Percentiles rank a stretch among this genome's conserved stretches.
These are phyloP conservation scores for Drosophila affinis DNA, from an alignment of 2,888 invertebrate genomes.

Conservation along the genomic window DNA sequence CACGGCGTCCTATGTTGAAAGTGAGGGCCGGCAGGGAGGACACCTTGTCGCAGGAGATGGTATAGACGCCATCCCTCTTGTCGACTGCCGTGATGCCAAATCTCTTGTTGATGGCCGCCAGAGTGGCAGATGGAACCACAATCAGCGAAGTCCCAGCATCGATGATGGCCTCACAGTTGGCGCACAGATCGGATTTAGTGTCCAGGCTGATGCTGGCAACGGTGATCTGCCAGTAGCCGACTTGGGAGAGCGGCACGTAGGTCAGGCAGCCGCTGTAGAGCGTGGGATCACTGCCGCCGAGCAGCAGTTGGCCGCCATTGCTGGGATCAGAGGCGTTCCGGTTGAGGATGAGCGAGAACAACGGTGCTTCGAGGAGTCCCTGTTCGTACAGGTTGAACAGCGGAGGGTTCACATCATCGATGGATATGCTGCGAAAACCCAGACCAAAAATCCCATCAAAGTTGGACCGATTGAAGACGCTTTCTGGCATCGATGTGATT, in stretches of 20 bases:
- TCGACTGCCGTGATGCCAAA: slow-evolving; percentile 27
- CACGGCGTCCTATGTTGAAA: slow-evolving; percentile 89
- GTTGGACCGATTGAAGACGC: slow-evolving; percentile 96
- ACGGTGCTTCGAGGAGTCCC: slow-evolving; percentile 87
- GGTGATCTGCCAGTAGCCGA: slow-evolving; percentile 98
- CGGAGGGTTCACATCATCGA: slow-evolving; percentile 93
- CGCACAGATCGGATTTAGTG: slow-evolving; percentile 86
- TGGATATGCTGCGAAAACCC: slow-evolving; percentile 93
- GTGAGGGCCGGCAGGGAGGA: slow-evolving; percentile 90
- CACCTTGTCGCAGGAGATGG: slow-evolving; percentile 90
- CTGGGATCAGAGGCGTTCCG: slow-evolving; percentile 87
- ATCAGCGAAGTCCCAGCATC: slow-evolving; percentile 97
- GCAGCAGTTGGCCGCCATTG: slow-evolving; percentile 92
- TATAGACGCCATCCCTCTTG: slow-evolving; percentile 88
- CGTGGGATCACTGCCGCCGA: slow-evolving; percentile 95
- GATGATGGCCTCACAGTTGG: slow-evolving; percentile 93
- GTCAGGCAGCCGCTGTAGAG: slow-evolving; percentile 88
- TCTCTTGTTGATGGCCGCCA: slow-evolving; percentile 38
- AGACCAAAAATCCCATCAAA: slow-evolving; percentile 99
- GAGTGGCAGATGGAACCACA: slow-evolving; percentile 86
- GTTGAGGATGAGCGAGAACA: slow-evolving; percentile 97
- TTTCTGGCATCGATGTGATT: slow-evolving; percentile 90
- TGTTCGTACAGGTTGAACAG: slow-evolving; percentile 96
- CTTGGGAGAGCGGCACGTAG: slow-evolving; percentile 91
- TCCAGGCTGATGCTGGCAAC: slow-evolving; percentile 87